Evolutionary conservation across 2,888 invertebrate genomes (phyloP).

Genomic region (Watsonalla cultraria): DNA sequence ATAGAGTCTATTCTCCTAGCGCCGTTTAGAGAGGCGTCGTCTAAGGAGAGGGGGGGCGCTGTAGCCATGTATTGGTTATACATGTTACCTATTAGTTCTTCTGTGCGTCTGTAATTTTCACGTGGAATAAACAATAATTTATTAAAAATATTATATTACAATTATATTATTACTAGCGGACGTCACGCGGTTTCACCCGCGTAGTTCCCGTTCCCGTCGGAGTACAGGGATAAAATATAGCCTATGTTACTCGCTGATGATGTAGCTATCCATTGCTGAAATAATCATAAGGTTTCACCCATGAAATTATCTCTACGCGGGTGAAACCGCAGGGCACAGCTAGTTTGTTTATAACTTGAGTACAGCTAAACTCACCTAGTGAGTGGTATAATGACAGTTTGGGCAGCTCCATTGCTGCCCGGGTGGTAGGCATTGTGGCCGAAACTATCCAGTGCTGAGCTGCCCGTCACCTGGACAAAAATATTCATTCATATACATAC

Average conservation of each 20-base stretch:
- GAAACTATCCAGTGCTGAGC: constrained; percentile 77
- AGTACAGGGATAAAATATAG: no score
- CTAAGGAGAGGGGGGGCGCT: constrained; percentile 57
- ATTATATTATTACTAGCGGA: no score
- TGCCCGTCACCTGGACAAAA: constrained; percentile 55
- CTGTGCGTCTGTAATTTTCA: constrained; percentile 70
- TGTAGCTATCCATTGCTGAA: no score
- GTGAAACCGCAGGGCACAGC: no score
- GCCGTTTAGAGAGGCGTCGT: constrained; percentile 49
- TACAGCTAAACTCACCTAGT: constrained; percentile 75
- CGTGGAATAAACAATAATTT: background rate
- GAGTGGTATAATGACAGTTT: constrained; percentile 81
- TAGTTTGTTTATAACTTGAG: no score
- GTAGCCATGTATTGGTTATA: constrained; percentile 74
- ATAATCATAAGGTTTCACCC: no score
- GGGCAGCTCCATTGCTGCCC: constrained; percentile 58
- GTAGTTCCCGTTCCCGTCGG: no score
- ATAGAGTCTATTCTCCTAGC: constrained; percentile 42
- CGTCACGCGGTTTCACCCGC: no score
- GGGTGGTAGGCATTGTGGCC: constrained; percentile 82
- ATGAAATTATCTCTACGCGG: no score
- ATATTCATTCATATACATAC: background rate
- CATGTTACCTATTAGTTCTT: constrained; percentile 79
- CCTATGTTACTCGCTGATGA: no score
- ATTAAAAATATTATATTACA: background rate